phyloP scores from a whole-genome alignment of 2,797 vertebrate genomes.

The Coregonus sp. region DNA sequence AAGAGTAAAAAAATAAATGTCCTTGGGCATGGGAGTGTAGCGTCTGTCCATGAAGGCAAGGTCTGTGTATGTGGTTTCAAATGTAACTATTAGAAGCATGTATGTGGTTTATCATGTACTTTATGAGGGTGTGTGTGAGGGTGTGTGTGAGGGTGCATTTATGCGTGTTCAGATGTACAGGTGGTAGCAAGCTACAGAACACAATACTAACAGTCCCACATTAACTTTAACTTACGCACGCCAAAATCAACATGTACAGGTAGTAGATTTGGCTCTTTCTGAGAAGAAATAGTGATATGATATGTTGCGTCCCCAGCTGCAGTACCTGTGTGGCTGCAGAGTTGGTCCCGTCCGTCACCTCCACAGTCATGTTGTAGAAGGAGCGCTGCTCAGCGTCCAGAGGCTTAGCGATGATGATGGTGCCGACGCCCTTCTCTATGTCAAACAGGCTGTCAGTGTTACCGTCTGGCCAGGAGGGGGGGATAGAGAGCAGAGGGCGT shows the following conservation, averaged over 20 bases:
- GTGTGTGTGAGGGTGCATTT: too few relatives aligned
- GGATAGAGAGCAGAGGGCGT: neutral
- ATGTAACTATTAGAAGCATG: neutral
- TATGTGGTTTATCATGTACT: neutral
- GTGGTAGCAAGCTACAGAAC: too few relatives aligned
- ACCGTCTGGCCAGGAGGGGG: conserved; percentile 57
- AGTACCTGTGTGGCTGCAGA: conserved; percentile 85
- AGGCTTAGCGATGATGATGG: conserved; percentile 90
- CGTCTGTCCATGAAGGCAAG: neutral
- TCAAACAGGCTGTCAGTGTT: conserved; percentile 87
- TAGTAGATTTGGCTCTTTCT: neutral
- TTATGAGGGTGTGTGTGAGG: neutral
- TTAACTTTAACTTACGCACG: too few relatives aligned
- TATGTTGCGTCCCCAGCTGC: neutral
- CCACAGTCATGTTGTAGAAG: conserved; percentile 90
- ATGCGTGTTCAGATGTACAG: too few relatives aligned
- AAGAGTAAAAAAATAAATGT: neutral
- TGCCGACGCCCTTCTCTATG: conserved; percentile 88
- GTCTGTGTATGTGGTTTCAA: neutral
- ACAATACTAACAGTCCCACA: too few relatives aligned
- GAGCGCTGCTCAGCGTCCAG: conserved; percentile 91
- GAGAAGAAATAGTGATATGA: neutral
- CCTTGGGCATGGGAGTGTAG: neutral
- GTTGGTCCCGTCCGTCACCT: conserved; percentile 90
- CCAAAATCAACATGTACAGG: neutral